Base-by-base conservation (phyloP, 2,113 vertebrate genomes). In the Sorex araneus region DNA sequence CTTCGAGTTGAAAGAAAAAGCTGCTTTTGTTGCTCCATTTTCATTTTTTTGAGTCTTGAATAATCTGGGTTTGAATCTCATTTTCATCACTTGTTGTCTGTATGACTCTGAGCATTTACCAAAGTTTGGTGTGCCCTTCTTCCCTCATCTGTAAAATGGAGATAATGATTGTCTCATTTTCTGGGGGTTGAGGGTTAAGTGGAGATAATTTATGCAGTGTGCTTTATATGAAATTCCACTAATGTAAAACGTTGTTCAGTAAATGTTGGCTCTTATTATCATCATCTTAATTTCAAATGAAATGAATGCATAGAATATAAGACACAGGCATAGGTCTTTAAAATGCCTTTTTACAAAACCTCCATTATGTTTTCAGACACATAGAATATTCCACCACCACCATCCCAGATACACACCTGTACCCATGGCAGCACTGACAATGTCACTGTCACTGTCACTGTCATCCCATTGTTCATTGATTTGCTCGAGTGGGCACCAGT, bases 221-320 rank as follows among this genome's bases (percentile, higher is more conserved):
- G 28, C 43, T 94, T 92, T 83, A n/a, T 36, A 45, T 83, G 57
- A 74, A 80, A 50, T 32, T 82, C 19, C 25, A 47, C 74, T 74
- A 25, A 27, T 64, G 9, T 80, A 80, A 91, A 95, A 88, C 12
- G 57, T 87, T 85, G 34, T 63, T 77, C 63, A 32, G 67, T 45
- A 88, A 84, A 87, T 71, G 69, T 54, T 90, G 74, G 40, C 8
- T 43, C 25, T 95, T 87, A 92, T 74, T 76, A 76, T 91, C 45
- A 91, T 80, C 63, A 87, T 81, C 93, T 96, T 66, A 81, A 87
- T 94, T 71, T 93, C 60, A 94, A 75, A 73, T 95, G 54, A 95
- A 89, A 93, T 43, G 21, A 89, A 36, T 18, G 40, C 18, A 71
- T 27, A 36, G 34, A 50, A 19, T 32, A n/a, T 60, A 76, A 90